Percentiles rank a stretch among this genome's conserved stretches.
These are phyloP conservation scores for Acanthurus tractus DNA, from an alignment of 2,797 vertebrate species.

Conservation along the genomic window DNA sequence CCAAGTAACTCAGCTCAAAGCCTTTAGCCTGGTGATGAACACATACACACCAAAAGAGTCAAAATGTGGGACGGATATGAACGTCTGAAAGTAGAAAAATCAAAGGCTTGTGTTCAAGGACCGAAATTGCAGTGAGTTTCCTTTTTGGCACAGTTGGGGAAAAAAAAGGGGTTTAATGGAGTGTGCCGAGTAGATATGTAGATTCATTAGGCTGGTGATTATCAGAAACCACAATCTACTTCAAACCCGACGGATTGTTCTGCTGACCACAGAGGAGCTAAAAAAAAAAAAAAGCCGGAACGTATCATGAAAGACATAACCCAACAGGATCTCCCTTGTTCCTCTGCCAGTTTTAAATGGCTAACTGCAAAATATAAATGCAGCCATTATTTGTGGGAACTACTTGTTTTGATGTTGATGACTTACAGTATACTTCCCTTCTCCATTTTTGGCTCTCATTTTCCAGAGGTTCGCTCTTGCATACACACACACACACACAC, in stretches of 20 bases:
- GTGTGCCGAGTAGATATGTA: conserved; percentile 57
- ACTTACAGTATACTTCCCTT: conserved; percentile 65
- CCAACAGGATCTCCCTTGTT: conserved; percentile 77
- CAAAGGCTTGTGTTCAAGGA: conserved; percentile 41
- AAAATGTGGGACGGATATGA: conserved; percentile 58
- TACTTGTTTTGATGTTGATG: conserved; percentile 76
- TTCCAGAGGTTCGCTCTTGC: conserved; percentile 56
- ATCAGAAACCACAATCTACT: conserved; percentile 78
- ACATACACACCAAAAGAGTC: conserved; percentile 38
- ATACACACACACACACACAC: conserved; percentile 26
- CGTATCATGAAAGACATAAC: conserved; percentile 76
- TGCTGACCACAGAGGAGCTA: conserved; percentile 52
- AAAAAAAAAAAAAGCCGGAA: conserved; percentile 48
- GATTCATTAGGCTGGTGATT: conserved; percentile 80
- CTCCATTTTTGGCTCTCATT: conserved; percentile 62
- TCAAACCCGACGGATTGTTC: conserved; percentile 65
- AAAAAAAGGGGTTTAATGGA: conserved; percentile 51
- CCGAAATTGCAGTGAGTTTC: conserved; percentile 76
- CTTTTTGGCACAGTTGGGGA: conserved; percentile 60
- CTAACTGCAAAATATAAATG: conserved; percentile 78
- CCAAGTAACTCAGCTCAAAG: conserved; percentile 97
- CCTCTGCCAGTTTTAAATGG: conserved; percentile 79
- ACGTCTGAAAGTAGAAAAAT: conserved; percentile 58
- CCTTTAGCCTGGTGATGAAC: conserved; percentile 92
- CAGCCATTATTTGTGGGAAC: conserved; percentile 73